Evolutionary conservation across 2,113 vertebrate species (phyloP).

Genomic region (Rana temporaria): DNA sequence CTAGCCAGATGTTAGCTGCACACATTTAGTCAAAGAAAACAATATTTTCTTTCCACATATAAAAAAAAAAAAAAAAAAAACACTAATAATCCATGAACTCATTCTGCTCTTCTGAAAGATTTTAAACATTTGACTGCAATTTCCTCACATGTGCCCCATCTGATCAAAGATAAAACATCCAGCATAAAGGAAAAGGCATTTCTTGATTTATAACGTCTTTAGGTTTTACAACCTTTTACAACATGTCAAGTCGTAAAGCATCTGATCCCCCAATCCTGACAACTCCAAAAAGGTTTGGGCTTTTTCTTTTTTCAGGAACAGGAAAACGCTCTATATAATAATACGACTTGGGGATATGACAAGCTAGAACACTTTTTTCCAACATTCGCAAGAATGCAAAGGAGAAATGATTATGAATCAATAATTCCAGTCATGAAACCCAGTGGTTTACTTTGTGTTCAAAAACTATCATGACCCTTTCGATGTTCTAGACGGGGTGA

Average conservation of each 20-base stretch:
- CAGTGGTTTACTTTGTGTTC: too few species aligned
- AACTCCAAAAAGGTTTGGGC: not conserved
- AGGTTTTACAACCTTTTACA: slow-evolving; percentile 63
- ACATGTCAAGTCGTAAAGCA: slow-evolving; percentile 74
- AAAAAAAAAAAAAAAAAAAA: too few species aligned
- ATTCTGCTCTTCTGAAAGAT: slow-evolving; percentile 77
- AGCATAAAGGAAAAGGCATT: slow-evolving; percentile 69
- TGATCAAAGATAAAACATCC: slow-evolving; percentile 63
- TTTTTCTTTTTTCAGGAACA: not conserved
- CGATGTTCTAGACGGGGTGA: too few species aligned
- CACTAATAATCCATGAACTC: slow-evolving; percentile 57
- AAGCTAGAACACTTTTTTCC: not conserved
- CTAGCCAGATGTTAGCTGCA: slow-evolving; percentile 80
- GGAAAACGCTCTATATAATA: slow-evolving; percentile 9
- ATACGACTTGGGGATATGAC: slow-evolving; percentile 12
- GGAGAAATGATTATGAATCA: not conserved
- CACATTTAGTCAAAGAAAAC: slow-evolving; percentile 71
- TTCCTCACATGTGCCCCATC: slow-evolving; percentile 71
- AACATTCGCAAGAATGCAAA: not conserved
- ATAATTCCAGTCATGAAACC: not conserved
- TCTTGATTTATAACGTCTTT: slow-evolving; percentile 65
- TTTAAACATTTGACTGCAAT: slow-evolving; percentile 75
- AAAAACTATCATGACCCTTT: too few species aligned
- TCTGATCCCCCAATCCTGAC: slow-evolving; percentile 64
- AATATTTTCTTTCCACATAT: slow-evolving; percentile 66